Evolutionary conservation across 2,113 vertebrate genomes (phyloP), one percentile per base, ranked within the genome.

Genomic region (Tragelaphus strepsiceros): DNA sequence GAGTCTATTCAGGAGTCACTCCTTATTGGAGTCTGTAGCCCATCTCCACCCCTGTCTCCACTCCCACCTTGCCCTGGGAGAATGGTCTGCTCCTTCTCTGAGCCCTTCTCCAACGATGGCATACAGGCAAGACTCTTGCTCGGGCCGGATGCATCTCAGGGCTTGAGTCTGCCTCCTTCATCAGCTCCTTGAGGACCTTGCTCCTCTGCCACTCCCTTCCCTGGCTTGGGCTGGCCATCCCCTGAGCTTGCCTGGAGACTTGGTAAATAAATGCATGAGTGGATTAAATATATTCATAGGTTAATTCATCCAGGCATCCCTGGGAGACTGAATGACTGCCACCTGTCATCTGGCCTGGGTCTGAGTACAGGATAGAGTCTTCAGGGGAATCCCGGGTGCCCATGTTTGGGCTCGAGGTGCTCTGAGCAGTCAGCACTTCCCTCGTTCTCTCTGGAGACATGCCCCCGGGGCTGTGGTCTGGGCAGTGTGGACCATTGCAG

Each of bases 191-290:
- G 10, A 24, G 13, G 26, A 26, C 61, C 54, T 53, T 28, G 0
- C 5, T 7, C 32, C 16, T 21, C 43, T 5, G 17, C 35, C 43
- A 12, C 77, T 35, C 35, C 22, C 56, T 3, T 67, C n/a, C 49
- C 56, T 4, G 46, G 81, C 81, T 19, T 32, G 32, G 26, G 35
- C n/a, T n/a, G 11, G 54, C n/a, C 32, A 43, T 8, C 62, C 64
- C 19, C 26, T 14, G 19, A 39, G 67, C 39, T 74, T 8, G 13
- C 19, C 5, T 1, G 15, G 53, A 54, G 43, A 3, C 61, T 19
- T n/a, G 6, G 11, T 7, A 22, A 51, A 26, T 11, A 43, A 21
- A 54, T 3, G 12, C 4, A 3, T 2, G 6, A 9, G 3, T 2
- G 22, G 43, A 43, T 0, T 7, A 26, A 80, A 58, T 4, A 26